Base-by-base conservation (phyloP, 2,888 invertebrate genomes). In the Lithophane ornitopus region DNA sequence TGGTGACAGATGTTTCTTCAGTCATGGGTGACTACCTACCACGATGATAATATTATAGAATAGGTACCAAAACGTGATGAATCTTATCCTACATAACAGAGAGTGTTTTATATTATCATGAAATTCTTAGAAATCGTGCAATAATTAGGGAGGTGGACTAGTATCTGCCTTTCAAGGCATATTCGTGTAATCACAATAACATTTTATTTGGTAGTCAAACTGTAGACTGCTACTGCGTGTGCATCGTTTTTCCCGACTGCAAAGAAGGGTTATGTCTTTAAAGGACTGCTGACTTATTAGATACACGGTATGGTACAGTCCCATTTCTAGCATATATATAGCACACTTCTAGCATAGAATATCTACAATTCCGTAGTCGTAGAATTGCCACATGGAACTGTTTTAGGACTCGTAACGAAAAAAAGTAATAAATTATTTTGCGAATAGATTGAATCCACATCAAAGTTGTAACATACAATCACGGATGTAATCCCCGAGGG, bases 61-160 rank as follows among this genome's bases (percentile, higher is more conserved):
- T 3, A n/a, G n/a, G n/a, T n/a, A 59, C 49, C 22, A 52, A 41
- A n/a, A 62, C n/a, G 22, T n/a, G 19, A 34, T 22, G 6, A 49
- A 46, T 68, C 9, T 65, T 63, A 46, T 68, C 19, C 58, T 63
- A 34, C 22, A 14, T 49, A 59, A 44, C 59, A 28, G n/a, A 62
- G 0, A 70, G n/a, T 34, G 44, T 61, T 49, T 44, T 28, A 46
- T 34, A 70, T 62, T 22, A 22, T 54, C 28, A 71, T 54, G 1
- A 41, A 54, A 28, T 58, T 68, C n/a, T 28, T 44, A 0, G 16
- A 46, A 52, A 34, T 34, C n/a, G n/a, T n/a, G n/a, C n/a, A n/a
- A n/a, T n/a, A n/a, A n/a, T n/a, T n/a, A n/a, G n/a, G n/a, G n/a
- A n/a, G n/a, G n/a, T n/a, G n/a, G n/a, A n/a, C n/a, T n/a, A n/a